Evolutionary conservation across 1,140 invertebrate species (phyloP), one percentile per base, ranked within the genome.

Genomic region (Apis dorsata): DNA sequence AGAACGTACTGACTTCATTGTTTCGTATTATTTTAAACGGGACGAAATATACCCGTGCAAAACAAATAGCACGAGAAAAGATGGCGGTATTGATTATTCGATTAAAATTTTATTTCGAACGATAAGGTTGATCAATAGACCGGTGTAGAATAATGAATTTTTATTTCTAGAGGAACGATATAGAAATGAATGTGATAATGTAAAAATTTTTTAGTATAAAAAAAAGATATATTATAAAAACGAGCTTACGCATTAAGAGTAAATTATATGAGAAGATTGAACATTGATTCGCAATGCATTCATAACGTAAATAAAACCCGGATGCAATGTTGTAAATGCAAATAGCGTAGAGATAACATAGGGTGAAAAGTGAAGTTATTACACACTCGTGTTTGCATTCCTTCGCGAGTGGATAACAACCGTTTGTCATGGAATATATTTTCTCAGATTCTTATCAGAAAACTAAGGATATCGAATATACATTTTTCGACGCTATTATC

Each of bases 181-280:
- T 62, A 70, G 57, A 65, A 68, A 62, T 28, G 62, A 76, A 68
- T 68, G 59, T 73, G 66, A 75, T 75, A 65, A 21, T 19, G 15
- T 21, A 28, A 65, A 74, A 44, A 24, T 24, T 21, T 21, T 49
- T 55, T 63, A 24, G 57, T 60, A 59, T 7, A 44, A 44, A 44
- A 44, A 7, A 44, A 44, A 44, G 5, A 7, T n/a, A 72, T 57
- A 78, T 69, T 78, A 69, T 57, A 44, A 69, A 79, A 60, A 59
- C 55, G 28, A 19, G 55, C 28, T 28, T 11, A 9, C 34, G 15
- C 51, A 60, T 79, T 60, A 79, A 75, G 66, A 65, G 57, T 49
- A 75, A 81, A 81, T 81, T 81, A 28, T 19, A 7, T 53, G 60
- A 75, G 53, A 28, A 65, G 66, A 75, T 70, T 24, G 70, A 74